Conservation (phyloP, 2,888 invertebrate genomes). For the Sycophila texana region DNA sequence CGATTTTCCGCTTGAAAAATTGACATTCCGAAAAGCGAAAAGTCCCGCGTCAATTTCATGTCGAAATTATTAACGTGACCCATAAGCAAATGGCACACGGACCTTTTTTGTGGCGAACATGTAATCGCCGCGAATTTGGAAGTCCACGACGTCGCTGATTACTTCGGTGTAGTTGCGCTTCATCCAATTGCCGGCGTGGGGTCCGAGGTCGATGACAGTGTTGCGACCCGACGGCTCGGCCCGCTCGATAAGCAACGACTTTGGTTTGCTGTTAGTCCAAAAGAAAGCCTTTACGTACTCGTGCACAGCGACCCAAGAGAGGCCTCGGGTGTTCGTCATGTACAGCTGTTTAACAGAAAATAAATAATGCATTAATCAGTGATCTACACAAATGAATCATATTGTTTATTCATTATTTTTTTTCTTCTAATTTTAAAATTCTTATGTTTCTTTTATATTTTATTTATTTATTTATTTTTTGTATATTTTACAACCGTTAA, state of each 20-base stretch:
- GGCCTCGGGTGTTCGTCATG: slow-evolving; percentile 86
- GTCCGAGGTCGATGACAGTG: slow-evolving; percentile 75
- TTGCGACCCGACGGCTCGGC: slow-evolving; percentile 80
- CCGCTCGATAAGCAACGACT: slow-evolving; percentile 83
- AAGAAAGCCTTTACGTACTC: slow-evolving; percentile 87
- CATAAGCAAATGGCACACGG: background rate
- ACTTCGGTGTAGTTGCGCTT: slow-evolving; percentile 75
- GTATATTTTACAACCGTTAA: too few relatives aligned
- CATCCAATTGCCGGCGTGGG: slow-evolving; percentile 28
- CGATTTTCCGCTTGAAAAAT: too few relatives aligned
- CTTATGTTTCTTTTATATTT: too few relatives aligned
- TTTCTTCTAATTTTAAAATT: too few relatives aligned
- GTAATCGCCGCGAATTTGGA: slow-evolving; percentile 89
- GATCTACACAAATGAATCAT: too few relatives aligned
- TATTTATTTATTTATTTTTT: too few relatives aligned
- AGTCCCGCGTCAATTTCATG: too few relatives aligned
- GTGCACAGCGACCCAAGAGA: slow-evolving; percentile 83
- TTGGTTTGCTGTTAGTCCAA: slow-evolving; percentile 80
- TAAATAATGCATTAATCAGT: too few relatives aligned
- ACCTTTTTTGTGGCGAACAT: slow-evolving; percentile 87
- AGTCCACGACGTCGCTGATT: slow-evolving; percentile 85
- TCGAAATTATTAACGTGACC: background rate
- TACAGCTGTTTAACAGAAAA: slow-evolving; percentile 79
- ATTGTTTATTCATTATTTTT: too few relatives aligned
- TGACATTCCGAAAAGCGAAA: too few relatives aligned